A percentile compares a stretch with the other conserved stretches of the same genome.
phyloP scores from a whole-genome alignment of 2,888 invertebrate genomes.

The Plebejus argus region DNA sequence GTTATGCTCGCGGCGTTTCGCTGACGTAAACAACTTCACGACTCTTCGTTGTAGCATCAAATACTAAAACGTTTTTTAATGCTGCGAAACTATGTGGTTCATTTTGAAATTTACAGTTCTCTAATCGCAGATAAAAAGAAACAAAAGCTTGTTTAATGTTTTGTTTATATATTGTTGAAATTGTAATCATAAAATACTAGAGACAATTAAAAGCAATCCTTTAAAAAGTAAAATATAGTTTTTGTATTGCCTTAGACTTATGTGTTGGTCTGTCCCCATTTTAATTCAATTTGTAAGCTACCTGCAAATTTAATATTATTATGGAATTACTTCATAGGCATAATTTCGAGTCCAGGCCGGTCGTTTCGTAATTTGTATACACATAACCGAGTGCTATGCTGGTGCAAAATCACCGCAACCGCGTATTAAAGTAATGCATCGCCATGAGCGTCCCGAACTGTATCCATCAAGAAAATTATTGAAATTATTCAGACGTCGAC shows the following conservation, averaged over 20 bases:
- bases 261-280: background rate
- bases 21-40: constrained; percentile 53
- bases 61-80: background rate
- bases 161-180: too few species aligned
- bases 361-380: constrained; percentile 63
- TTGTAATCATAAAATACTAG: too few species aligned
- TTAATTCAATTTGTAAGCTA: constrained; percentile 15
- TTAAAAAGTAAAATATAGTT: too few species aligned
- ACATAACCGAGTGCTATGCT: constrained; percentile 52
- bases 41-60: constrained; percentile 42
- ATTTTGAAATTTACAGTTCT: background rate
- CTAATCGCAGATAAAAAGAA: background rate
- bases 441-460: constrained; percentile 60
- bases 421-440: constrained; percentile 65
- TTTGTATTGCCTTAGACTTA: background rate
- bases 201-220: too few species aligned
- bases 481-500: constrained; percentile 57
- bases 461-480: constrained; percentile 67
- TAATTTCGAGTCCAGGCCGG: constrained; percentile 53
- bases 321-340: constrained; percentile 58
- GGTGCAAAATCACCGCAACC: constrained; percentile 55
- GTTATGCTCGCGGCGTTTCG: constrained; percentile 56
- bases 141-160: too few species aligned
- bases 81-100: background rate
- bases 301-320: constrained; percentile 7